Evolutionary conservation across 2,888 invertebrate genomes (phyloP), one percentile per base, ranked within the genome.

Genomic region (Coelinius sp.): DNA sequence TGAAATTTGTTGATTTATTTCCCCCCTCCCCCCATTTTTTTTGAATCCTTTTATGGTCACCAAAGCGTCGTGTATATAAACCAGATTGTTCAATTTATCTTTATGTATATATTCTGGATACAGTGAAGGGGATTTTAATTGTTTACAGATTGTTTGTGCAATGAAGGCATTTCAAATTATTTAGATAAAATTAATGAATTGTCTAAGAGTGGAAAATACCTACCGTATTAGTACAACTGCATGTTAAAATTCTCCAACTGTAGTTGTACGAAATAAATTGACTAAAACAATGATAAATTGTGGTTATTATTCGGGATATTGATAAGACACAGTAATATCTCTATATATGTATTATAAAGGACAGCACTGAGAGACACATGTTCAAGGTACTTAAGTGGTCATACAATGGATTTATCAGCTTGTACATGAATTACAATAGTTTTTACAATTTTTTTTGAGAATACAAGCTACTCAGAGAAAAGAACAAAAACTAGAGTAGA

Each of bases 331-430:
- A 66, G 59, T 73, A 35, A 65, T 74, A 70, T 75, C 68, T 41
- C 41, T 41, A 41, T 65, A 76, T 75, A 76, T 79, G 82, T 82
- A 82, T 82, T 82, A 82, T 77, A 82, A 82, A 82, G 80, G 82
- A 82, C 79, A 82, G 78, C 81, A 80, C 77, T 80, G 77, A 75
- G 78, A 79, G 78, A 81, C 79, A 83, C 73, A 81, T 73, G 76
- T 77, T 75, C 46, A 74, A 81, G 80, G 78, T 81, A 81, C 78
- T 78, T 80, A 76, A 76, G 77, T 81, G 79, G 77, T 81, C 75
- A 79, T 77, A 73, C 72, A 80, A 80, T 73, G 76, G 74, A 75
- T 76, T 66, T 53, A 68, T 79, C 74, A 65, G 64, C 59, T 78
- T 70, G 73, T 73, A 79, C 76, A 76, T 70, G 73, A 76, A 73